phyloP scores from a whole-genome alignment of 1,140 invertebrate species.

The Drosophila mauritiana region DNA sequence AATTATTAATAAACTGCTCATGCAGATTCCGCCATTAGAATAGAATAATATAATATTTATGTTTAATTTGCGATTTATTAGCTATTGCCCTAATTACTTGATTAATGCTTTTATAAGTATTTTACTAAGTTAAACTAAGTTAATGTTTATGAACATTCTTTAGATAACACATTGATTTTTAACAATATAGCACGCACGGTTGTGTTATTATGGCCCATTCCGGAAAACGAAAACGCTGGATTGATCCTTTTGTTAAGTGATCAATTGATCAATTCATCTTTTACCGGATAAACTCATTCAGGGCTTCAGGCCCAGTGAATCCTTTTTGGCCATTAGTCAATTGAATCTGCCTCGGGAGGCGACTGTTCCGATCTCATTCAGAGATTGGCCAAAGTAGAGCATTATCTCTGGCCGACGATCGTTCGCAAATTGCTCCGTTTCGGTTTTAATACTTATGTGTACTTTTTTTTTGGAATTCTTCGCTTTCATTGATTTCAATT shows the following conservation, averaged over 20 bases:
- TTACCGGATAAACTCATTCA: neutral
- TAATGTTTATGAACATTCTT: no score
- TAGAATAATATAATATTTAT: no score
- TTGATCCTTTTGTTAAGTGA: no score
- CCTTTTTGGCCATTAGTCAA: neutral
- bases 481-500: slow-evolving; percentile 77
- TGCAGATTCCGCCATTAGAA: no score
- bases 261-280: neutral
- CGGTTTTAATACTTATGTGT: slow-evolving; percentile 11
- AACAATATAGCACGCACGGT: no score
- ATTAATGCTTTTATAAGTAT: neutral
- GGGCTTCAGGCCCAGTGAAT: neutral
- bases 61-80: no score
- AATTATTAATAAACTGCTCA: neutral
- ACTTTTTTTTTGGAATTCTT: slow-evolving; percentile 36
- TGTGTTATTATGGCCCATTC: no score
- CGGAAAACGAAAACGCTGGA: no score
- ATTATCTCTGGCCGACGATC: slow-evolving; percentile 37
- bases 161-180: no score
- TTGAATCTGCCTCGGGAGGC: neutral
- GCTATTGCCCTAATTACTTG: neutral
- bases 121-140: neutral
- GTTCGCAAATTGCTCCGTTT: slow-evolving; percentile 21
- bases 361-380: slow-evolving; percentile 5
- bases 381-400: slow-evolving; percentile 20